These are phyloP conservation scores for Scaptomyza pallida DNA, from an alignment of 1,140 invertebrate genomes.

Conservation along the genomic window DNA sequence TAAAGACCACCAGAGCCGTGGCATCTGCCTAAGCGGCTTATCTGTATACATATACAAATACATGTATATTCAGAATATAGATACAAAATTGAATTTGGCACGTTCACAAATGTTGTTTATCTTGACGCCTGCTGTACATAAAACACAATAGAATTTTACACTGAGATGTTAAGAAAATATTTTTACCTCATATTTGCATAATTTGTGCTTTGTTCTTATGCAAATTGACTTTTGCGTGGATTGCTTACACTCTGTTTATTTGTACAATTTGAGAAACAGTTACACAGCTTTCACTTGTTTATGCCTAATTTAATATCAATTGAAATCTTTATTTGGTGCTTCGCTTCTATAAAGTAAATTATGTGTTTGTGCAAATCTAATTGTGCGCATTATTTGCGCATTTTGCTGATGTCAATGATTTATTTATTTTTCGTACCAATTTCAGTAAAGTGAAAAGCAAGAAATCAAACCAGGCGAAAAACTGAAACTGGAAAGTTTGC, in stretches of 20 bases:
- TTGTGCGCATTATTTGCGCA: slow-evolving; percentile 28
- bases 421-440: slow-evolving; percentile 17
- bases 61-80: slow-evolving; percentile 9
- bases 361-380: slow-evolving; percentile 20
- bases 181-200: slow-evolving; percentile 54
- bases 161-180: slow-evolving; percentile 3
- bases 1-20: slow-evolving; percentile 3
- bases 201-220: slow-evolving; percentile 17
- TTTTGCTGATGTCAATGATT: slow-evolving; percentile 18
- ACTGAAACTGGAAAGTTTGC: slow-evolving; percentile 7
- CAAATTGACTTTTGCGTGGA: slow-evolving; percentile 1
- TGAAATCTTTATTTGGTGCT: slow-evolving; percentile 48
- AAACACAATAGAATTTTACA: slow-evolving; percentile 3
- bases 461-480: slow-evolving; percentile 15
- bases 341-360: slow-evolving; percentile 19
- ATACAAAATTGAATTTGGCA: slow-evolving; percentile 19
- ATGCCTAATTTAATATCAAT: slow-evolving; percentile 50
- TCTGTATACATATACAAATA: not conserved
- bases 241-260: slow-evolving; percentile 1
- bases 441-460: not conserved
- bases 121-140: slow-evolving; percentile 7
- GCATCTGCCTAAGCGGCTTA: slow-evolving; percentile 32
- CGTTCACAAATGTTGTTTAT: slow-evolving; percentile 14
- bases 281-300: slow-evolving; percentile 14
- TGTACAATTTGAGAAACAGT: slow-evolving; percentile 1